Conservation (phyloP, 2,888 invertebrate species). For the Limnephilus rhombicus region DNA sequence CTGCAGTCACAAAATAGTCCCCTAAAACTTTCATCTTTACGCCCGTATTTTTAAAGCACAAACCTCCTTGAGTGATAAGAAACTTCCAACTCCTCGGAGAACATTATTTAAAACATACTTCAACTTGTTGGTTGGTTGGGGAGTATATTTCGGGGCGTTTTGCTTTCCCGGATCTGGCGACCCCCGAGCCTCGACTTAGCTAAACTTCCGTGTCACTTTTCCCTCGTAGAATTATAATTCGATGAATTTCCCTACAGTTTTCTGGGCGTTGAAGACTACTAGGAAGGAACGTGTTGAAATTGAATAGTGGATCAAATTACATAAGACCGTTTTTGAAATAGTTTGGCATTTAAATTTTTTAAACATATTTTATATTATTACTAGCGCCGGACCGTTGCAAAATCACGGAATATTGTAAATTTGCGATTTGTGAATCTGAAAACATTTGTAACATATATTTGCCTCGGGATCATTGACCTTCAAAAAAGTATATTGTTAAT, state of each 20-base stretch:
- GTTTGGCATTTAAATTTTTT: background rate
- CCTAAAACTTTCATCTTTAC: background rate
- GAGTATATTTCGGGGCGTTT: slow-evolving; percentile 28
- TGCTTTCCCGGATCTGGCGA: background rate
- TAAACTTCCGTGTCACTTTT: slow-evolving; percentile 20
- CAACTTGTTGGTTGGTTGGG: slow-evolving; percentile 1
- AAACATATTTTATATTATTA: too few species aligned
- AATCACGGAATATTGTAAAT: too few species aligned
- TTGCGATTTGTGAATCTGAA: too few species aligned
- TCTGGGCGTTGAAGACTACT: background rate
- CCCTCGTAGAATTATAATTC: slow-evolving; percentile 3
- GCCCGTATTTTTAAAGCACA: slow-evolving; percentile 11
- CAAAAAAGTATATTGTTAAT: too few species aligned
- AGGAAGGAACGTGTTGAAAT: background rate
- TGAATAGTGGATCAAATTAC: background rate
- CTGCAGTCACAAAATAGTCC: background rate
- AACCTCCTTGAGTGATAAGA: slow-evolving; percentile 6
- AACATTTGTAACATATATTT: too few species aligned
- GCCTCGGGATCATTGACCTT: too few species aligned
- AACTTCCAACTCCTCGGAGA: slow-evolving; percentile 8
- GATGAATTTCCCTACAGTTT: slow-evolving; percentile 22
- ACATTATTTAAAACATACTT: slow-evolving; percentile 38
- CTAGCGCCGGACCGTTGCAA: too few species aligned
- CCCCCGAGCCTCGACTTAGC: background rate
- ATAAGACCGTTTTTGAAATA: background rate